These are phyloP conservation scores for Melanotaenia parkinsoni DNA, from an alignment of 2,797 vertebrate species.

Conservation along the genomic window DNA sequence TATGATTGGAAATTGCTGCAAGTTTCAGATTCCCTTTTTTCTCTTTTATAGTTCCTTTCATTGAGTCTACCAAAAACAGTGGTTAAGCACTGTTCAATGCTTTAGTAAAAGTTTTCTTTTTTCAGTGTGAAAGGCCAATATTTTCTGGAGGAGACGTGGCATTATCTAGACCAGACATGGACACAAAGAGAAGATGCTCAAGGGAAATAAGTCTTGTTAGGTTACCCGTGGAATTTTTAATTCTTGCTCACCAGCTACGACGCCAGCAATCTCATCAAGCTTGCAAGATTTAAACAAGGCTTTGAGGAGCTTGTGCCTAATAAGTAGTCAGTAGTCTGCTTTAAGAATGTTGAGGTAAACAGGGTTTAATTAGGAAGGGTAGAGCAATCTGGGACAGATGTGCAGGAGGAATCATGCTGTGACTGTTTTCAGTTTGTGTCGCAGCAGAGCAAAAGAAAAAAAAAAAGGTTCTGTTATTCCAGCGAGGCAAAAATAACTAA, in stretches of 20 bases:
- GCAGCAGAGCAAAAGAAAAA: conserved; percentile 8
- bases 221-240: conserved; percentile 37
- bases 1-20: conserved; percentile 84
- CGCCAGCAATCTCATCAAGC: conserved; percentile 42
- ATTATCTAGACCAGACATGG: conserved; percentile 45
- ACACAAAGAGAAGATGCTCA: conserved; percentile 43
- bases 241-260: conserved; percentile 26
- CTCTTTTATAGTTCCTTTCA: conserved; percentile 37
- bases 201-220: conserved; percentile 43
- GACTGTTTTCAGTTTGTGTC: conserved; percentile 54
- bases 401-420: conserved; percentile 61
- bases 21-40: conserved; percentile 54
- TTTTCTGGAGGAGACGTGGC: conserved; percentile 12
- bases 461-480: conserved; percentile 8
- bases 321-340: conserved; percentile 72
- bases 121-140: conserved; percentile 23
- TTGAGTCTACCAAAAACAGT: conserved; percentile 72
- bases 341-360: conserved; percentile 73
- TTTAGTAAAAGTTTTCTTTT: conserved; percentile 64
- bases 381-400: conserved; percentile 74
- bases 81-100: conserved; percentile 62
- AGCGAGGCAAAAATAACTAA: conserved; percentile 42
- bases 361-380: conserved; percentile 75
- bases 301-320: conserved; percentile 64
- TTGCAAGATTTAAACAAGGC: conserved; percentile 53